Base-by-base conservation (phyloP, 2,888 invertebrate species). In the Alloscopus bannaensis region DNA sequence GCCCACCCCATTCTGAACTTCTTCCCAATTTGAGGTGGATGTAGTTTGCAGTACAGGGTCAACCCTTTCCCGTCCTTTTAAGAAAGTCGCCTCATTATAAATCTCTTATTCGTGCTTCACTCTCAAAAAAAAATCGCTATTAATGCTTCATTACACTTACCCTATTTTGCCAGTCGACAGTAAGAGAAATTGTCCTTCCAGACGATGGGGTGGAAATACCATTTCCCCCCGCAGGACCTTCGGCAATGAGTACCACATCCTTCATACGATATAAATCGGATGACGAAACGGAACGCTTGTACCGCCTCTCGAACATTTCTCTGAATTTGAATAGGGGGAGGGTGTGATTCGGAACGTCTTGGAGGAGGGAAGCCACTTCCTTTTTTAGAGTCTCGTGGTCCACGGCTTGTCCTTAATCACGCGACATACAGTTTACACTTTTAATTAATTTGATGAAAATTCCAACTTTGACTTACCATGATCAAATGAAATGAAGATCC, bases 311-410 rank as follows among this genome's bases (percentile, higher is more conserved):
- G 87, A 94, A 94, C 79, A 95, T 91, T 87, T 96, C 94, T 62
- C 95, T 91, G 83, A 97, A 92, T 86, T 94, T 93, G 86, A 95
- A 93, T 0, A 96, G 89, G 0, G 95, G 95, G 84, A 96, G 90
- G 70, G 91, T 91, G 87, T 93, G 91, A 1, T 92, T 92, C 26
- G 93, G 93, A 47, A 94, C 94, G 87, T 95, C 94, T 81, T 91
- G 91, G 20, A 96, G 90, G 45, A 95, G 89, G 76, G 93, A 91
- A 0, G 94, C 90, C 1, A 95, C 92, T 86, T 95, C 84, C 36
- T 80, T 83, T 68, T 83, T 84, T 29, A 84, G 52, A 13, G 82
- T 80, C 13, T 76, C 75, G 47, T 72, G 73, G 24, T 84, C 84
- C 22, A 83, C 75, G 11, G 60, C 18, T 6, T 68, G 16, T 11